A percentile compares a stretch with the other conserved stretches of the same genome.
phyloP scores from a whole-genome alignment of 2,888 invertebrate species.

The Argyresthia albistria region DNA sequence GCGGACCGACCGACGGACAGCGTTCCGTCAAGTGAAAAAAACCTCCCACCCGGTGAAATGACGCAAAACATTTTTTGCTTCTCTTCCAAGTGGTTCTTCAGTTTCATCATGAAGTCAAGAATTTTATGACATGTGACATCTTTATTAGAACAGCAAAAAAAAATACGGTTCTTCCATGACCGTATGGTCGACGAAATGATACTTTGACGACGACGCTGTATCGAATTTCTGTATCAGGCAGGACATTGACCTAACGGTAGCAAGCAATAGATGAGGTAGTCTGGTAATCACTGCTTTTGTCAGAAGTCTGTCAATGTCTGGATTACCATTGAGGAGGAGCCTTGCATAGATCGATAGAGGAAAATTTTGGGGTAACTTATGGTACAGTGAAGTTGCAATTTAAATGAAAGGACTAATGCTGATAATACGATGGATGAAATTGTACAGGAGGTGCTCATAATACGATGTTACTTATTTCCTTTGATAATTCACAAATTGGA shows the following conservation, averaged over 20 bases:
- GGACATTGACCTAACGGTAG: not conserved
- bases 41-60: slow-evolving; percentile 44
- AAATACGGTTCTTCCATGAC: not conserved
- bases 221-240: not conserved
- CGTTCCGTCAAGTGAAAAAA: slow-evolving; percentile 57
- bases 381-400: too few species aligned
- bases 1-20: slow-evolving; percentile 40
- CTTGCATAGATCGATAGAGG: too few species aligned
- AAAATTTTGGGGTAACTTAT: too few species aligned
- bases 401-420: too few species aligned
- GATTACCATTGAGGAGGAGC: too few species aligned
- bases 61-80: slow-evolving; percentile 52
- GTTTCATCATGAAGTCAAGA: slow-evolving; percentile 37
- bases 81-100: slow-evolving; percentile 31
- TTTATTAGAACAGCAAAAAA: not conserved
- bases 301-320: too few species aligned
- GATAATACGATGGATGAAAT: too few species aligned
- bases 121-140: not conserved
- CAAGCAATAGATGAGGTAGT: not conserved
- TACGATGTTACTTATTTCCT: too few species aligned
- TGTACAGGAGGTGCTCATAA: too few species aligned
- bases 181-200: too few species aligned
- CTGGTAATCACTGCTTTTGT: too few species aligned
- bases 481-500: too few species aligned
- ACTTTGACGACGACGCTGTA: not conserved